Evolutionary conservation across 2,888 invertebrate species (phyloP), one percentile per base, ranked within the genome.

Genomic region (Microctonus aethiopoides): DNA sequence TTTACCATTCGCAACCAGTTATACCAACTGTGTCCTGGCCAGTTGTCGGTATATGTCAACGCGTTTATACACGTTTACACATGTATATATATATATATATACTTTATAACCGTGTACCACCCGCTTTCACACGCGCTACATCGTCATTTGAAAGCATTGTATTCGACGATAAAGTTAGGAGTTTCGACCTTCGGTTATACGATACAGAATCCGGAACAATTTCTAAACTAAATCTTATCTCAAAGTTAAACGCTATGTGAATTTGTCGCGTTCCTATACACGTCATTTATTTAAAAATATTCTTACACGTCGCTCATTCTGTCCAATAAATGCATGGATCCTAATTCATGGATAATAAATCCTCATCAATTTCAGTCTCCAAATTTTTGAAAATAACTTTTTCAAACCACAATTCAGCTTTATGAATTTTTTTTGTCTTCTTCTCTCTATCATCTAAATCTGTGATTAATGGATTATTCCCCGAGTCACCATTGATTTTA

Each of bases 361-460:
- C 96, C 85, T 95, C 96, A 82, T 96, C 96, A 57, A 92, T 93
- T 69, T 95, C 95, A 72, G 92, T 91, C 75, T 94, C 91, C 24
- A 96, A 87, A 79, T 94, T 91, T 83, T 94, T 93, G 76, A 96
- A 94, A 76, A 90, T 90, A 74, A 95, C 95, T 81, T 95, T 93
- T 81, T 95, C 92, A 86, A 95, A 95, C 95, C 96, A 96, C 36
- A 95, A 87, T 78, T 95, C 91, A 0, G 95, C 95, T 83, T 95
- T 94, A 78, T 92, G 91, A 16, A 92, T 89, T 20, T 92, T 90
- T 78, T 92, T 93, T 5, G 92, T 90, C 65, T 92, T 90, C 73
- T 92, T 93, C 75, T 93, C 92, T 4, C 93, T 90, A 70, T 91
- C 89, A 83, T 96, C 95, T 54, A 95, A 88, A 79, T 95, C 95